Evolutionary conservation across 2,888 invertebrate species (phyloP).

Genomic region (Eupithecia subumbrata): DNA sequence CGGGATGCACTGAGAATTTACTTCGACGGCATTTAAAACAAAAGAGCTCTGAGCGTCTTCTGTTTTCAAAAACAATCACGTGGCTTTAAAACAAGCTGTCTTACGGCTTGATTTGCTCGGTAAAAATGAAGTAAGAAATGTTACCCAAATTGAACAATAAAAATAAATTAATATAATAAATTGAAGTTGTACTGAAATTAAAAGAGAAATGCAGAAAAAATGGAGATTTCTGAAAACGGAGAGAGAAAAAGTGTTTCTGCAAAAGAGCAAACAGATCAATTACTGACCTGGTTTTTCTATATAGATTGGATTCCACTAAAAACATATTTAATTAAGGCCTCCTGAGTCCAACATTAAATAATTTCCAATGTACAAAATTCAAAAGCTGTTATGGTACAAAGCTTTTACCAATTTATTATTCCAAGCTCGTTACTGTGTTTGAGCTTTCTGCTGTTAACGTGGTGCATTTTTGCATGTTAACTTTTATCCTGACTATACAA

Average conservation of each 20-base stretch:
- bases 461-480: conserved; percentile 19
- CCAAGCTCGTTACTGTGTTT: conserved; percentile 11
- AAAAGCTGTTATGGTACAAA: neutral
- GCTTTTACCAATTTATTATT: neutral
- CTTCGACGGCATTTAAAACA: conserved; percentile 17
- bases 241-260: neutral
- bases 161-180: too few relatives aligned
- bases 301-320: neutral
- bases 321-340: neutral
- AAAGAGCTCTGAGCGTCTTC: conserved; percentile 7
- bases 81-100: neutral
- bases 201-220: neutral
- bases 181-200: neutral
- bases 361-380: neutral
- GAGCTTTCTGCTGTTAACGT: conserved; percentile 13
- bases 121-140: neutral
- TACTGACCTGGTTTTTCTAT: neutral
- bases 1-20: conserved; percentile 15
- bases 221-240: neutral
- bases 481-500: neutral
- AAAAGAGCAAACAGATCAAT: neutral
- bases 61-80: conserved; percentile 15
- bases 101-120: neutral
- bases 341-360: neutral
- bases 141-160: too few relatives aligned